Evolutionary conservation across 92 coral and sea anemone genomes (phyloP), one percentile per base, ranked within the genome.

Genomic region (Heliopora coerulea): DNA sequence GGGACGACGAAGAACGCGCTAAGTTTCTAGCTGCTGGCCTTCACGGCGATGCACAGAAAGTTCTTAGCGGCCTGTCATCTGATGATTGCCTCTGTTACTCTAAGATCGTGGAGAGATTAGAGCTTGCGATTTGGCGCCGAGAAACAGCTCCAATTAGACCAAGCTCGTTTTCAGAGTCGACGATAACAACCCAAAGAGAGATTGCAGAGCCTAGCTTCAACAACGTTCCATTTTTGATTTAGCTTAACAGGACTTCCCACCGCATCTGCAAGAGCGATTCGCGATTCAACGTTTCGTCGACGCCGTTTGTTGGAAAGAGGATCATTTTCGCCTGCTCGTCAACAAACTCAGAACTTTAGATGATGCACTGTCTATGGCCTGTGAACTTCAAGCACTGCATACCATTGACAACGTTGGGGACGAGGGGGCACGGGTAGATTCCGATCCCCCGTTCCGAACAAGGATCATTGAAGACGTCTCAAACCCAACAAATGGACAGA

Each of bases 1-100:
- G 88, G 84, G 64, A 59, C 59, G 37, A 34, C 23, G 76, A 84
- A 54, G 81, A 84, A 62, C 73, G 79, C 59, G 83, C 83, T 7
- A 39, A 75, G 32, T 82, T 86, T 32, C 56, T 78, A 33, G 65
- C 89, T 4, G 78, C 86, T 26, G 62, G 83, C 65, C 78, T 85
- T 37, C 73, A 68, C 19, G 86, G 86, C 1, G 86, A 82, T 60
- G 82, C 83, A 15, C 82, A 82, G 42, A 69, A 76, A 28, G 21
- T 69, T 19, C 72, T 77, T 20, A 65, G 59, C 46, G 83, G 81
- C 37, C 30, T 78, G 81, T 61, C 74, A 21, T 75, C 76, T 33
- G 75, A 21, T 9, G 80, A 82, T 1, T 86, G 82, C 41, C 28
- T 62, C 48, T 34, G 74, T 39, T 78, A 82, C 62, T 2, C 23